These are phyloP conservation scores for Slavum lentiscoides DNA, from an alignment of 2,888 invertebrate species.

Conservation along the genomic window DNA sequence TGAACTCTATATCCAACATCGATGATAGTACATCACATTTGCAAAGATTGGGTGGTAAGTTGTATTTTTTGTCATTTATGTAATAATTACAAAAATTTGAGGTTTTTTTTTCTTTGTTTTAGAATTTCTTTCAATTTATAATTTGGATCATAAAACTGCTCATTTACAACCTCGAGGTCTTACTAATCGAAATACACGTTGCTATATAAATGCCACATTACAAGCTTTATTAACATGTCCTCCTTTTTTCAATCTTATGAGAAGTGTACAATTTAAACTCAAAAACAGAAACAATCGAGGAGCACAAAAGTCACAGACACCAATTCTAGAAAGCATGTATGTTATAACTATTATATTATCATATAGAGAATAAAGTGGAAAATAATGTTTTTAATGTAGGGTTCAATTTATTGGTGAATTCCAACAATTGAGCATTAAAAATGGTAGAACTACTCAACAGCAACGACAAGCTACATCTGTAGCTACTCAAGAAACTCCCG, in stretches of 20 bases:
- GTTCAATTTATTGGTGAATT: conserved; percentile 80
- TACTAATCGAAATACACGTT: conserved; percentile 91
- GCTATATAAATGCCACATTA: conserved; percentile 93
- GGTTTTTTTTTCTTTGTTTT: conserved; percentile 56
- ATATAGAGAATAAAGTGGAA: neutral
- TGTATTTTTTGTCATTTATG: neutral
- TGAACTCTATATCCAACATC: conserved; percentile 6
- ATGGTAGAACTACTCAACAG: conserved; percentile 48
- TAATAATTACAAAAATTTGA: neutral
- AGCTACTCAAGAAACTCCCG: conserved; percentile 40
- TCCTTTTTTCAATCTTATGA: conserved; percentile 88
- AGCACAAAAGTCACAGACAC: conserved; percentile 65
- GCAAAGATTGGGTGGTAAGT: conserved; percentile 45
- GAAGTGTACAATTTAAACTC: conserved; percentile 59
- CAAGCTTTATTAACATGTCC: conserved; percentile 93
- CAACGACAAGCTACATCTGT: conserved; percentile 49
- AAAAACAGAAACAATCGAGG: conserved; percentile 58
- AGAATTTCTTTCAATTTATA: conserved; percentile 77
- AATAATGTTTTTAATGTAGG: conserved; percentile 61
- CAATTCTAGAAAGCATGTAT: conserved; percentile 91
- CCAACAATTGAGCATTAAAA: conserved; percentile 64
- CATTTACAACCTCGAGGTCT: conserved; percentile 86
- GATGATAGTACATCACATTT: conserved; percentile 37
- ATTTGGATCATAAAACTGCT: conserved; percentile 76
- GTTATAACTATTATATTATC: conserved; percentile 59